Percentiles rank a stretch among this genome's conserved stretches.
These are phyloP conservation scores for Fundulus diaphanus DNA, from an alignment of 2,797 vertebrate genomes.

Conservation along the genomic window DNA sequence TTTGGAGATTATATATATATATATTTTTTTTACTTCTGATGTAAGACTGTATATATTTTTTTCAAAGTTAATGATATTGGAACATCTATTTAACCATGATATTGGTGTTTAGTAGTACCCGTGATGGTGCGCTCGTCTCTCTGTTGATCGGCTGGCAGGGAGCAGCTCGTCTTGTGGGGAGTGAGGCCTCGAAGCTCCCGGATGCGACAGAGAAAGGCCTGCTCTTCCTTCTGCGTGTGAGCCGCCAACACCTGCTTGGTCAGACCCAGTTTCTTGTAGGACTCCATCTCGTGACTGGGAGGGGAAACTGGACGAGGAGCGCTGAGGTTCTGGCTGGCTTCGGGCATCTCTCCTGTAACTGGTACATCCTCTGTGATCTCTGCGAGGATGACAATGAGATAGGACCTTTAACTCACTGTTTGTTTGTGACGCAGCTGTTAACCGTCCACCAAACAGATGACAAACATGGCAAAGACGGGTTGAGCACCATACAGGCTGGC, in stretches of 20 bases:
- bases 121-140: slow-evolving; percentile 56
- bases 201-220: slow-evolving; percentile 89
- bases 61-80: not conserved
- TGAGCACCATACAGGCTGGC: not conserved
- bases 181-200: slow-evolving; percentile 82
- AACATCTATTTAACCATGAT: not conserved
- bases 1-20: not conserved
- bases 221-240: slow-evolving; percentile 95
- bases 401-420: slow-evolving; percentile 7
- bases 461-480: slow-evolving; percentile 11
- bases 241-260: slow-evolving; percentile 94
- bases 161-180: slow-evolving; percentile 85
- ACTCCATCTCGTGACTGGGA: slow-evolving; percentile 84
- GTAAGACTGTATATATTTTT: not conserved
- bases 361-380: slow-evolving; percentile 88
- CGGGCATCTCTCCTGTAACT: slow-evolving; percentile 78
- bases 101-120: slow-evolving; percentile 55
- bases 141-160: slow-evolving; percentile 78
- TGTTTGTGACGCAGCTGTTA: not conserved
- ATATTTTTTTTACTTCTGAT: not conserved
- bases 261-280: slow-evolving; percentile 88
- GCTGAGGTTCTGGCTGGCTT: slow-evolving; percentile 63
- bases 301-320: slow-evolving; percentile 61
- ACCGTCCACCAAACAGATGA: slow-evolving; percentile 5
- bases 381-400: slow-evolving; percentile 65